Evolutionary conservation across 2,113 vertebrate genomes (phyloP), one percentile per base, ranked within the genome.

Genomic region (Tichodroma muraria): DNA sequence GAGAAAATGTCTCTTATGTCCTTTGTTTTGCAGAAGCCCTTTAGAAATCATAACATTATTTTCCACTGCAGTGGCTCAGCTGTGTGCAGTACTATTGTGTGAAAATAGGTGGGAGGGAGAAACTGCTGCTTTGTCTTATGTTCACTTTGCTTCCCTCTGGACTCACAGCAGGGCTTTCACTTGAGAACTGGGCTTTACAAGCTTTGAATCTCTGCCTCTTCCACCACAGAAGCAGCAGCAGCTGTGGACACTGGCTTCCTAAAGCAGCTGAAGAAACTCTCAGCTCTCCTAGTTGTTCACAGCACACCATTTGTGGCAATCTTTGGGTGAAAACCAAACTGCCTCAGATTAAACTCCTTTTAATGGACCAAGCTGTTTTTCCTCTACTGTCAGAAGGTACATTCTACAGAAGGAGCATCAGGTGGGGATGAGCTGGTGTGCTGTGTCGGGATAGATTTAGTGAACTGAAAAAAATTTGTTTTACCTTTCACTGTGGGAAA

Each of bases 391-490:
- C 72, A 54, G 45, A 78, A 91, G 56, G 37, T 66, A 17, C 10
- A 13, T 76, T 69, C 73, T 63, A 25, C 56, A 68, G 35, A 54
- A 22, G 35, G 45, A 89, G 13, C 15, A 27, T 63, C 44, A 57
- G 8, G 19, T 50, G 47, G 33, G 80, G 50, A 50, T 3, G 31
- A 59, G 19, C 37, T 56, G n/a, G 10, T 69, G 31, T 65, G 35
- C 49, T 70, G 18, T 53, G 17, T 57, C 0, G 0, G 40, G 27
- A 45, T 47, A 45, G 45, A 42, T 56, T 65, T 19, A 33, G 21
- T 80, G 31, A 78, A 76, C 35, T 52, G 60, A 37, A 88, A 94
- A 89, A 4, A 72, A 75, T 28, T n/a, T 1, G 35, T 68, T 88
- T 91, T 90, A 44, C 27, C 22, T 71, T 59, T 63, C 35, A 7